Percentiles rank a stretch among this genome's conserved stretches.
Evolutionary conservation across 2,888 invertebrate species (phyloP).

Genomic region (Dastarcus helophoroides): DNA sequence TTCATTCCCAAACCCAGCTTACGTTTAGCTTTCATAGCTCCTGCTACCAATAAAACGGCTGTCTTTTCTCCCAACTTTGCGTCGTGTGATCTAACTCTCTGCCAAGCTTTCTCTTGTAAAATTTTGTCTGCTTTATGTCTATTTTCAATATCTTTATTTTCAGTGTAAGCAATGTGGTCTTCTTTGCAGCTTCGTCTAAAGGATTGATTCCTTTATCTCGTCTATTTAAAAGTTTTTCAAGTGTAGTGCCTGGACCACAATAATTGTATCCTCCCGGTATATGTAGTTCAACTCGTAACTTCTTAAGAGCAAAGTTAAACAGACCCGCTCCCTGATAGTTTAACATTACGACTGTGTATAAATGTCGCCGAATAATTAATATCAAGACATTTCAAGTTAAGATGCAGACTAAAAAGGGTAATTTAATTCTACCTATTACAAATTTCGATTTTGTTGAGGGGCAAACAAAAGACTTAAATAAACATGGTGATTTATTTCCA

Average conservation of each 20-base stretch:
- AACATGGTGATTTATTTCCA: constrained; percentile 23
- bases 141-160: constrained; percentile 13
- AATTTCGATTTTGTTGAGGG: too few relatives aligned
- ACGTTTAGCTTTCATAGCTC: constrained; percentile 22
- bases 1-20: constrained; percentile 20
- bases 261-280: too few relatives aligned
- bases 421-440: too few relatives aligned
- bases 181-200: constrained; percentile 20
- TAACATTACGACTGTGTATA: constrained; percentile 1
- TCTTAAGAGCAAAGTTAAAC: constrained; percentile 16
- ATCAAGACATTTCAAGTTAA: not conserved
- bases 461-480: too few relatives aligned
- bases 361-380: too few relatives aligned
- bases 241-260: constrained; percentile 15
- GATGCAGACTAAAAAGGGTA: constrained; percentile 4
- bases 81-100: constrained; percentile 18
- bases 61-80: constrained; percentile 19
- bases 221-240: constrained; percentile 18
- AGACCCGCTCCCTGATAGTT: constrained; percentile 12
- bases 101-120: constrained; percentile 22
- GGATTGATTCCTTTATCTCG: constrained; percentile 23
- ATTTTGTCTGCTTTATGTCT: constrained; percentile 27
- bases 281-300: constrained; percentile 19
- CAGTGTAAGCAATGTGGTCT: constrained; percentile 22
- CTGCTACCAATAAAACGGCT: constrained; percentile 17